Evolutionary conservation across 2,888 invertebrate genomes (phyloP).

Genomic region (Drosophila merina): DNA sequence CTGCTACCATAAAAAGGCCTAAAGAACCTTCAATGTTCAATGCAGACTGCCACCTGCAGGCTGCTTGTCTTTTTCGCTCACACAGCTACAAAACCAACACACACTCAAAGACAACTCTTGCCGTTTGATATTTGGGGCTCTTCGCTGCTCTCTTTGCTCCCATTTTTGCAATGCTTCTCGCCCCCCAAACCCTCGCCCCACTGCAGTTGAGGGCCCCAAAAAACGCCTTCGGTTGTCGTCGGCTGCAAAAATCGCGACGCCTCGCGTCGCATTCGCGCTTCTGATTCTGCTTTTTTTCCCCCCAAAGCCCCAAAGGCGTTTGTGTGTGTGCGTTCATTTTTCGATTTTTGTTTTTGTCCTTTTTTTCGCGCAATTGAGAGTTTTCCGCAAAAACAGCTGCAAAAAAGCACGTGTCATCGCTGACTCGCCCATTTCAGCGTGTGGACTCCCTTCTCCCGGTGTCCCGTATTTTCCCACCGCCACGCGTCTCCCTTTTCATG

Average conservation of each 20-base stretch:
- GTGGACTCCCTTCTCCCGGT: constrained; percentile 41
- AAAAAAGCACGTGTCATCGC: constrained; percentile 83
- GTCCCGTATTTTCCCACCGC: background rate
- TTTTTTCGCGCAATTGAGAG: constrained; percentile 73
- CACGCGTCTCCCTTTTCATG: constrained; percentile 64
- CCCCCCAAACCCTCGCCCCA: background rate
- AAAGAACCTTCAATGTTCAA: constrained; percentile 44
- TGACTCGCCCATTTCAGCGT: constrained; percentile 59
- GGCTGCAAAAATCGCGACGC: constrained; percentile 33
- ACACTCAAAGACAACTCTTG: constrained; percentile 34
- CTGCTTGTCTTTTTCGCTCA: constrained; percentile 35
- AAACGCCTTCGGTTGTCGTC: constrained; percentile 37
- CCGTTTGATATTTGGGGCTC: constrained; percentile 35
- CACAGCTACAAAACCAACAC: constrained; percentile 18
- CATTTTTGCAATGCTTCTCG: constrained; percentile 28
- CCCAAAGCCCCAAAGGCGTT: background rate
- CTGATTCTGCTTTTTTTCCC: constrained; percentile 6
- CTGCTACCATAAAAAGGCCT: constrained; percentile 21
- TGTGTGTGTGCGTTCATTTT: constrained; percentile 50
- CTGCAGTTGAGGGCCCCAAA: constrained; percentile 42
- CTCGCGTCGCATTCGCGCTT: constrained; percentile 25
- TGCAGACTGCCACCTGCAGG: constrained; percentile 69
- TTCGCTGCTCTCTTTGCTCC: constrained; percentile 40
- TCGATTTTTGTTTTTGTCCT: constrained; percentile 68
- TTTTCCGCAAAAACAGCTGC: constrained; percentile 81